Evolutionary conservation across 2,888 invertebrate species (phyloP), one percentile per base, ranked within the genome.

Genomic region (Nowickia ferox): DNA sequence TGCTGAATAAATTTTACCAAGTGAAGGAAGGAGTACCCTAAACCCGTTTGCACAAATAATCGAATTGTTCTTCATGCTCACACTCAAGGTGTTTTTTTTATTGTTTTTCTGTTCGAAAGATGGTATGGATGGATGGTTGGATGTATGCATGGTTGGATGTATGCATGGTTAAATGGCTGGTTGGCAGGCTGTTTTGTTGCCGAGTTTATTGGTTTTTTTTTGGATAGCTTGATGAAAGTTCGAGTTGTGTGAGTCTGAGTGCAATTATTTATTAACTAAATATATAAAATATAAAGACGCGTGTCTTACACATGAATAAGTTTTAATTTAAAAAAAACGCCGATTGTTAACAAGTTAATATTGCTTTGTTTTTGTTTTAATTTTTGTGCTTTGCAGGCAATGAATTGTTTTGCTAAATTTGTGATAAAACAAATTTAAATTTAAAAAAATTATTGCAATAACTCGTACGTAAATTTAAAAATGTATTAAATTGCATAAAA

Each of bases 281-380:
- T 38, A 66, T 13, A 51, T 30, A 57, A 19, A 46, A 71, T 65
- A 51, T n/a, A 22, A 51, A 44, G 44, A 74, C 74, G 59, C 74
- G 55, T 61, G 74, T 61, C 74, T 79, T 79, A 69, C 57, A 74
- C 74, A 42, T 84, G 78, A 74, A 68, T 79, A 84, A 74, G 10
- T 69, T 46, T 72, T 51, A 46, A 66, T 51, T 66, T 72, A 46
- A 11, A 30, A 30, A 30, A 30, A 30, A 30, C 30, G 30, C 6
- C 53, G 63, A 13, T 44, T 44, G 19, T 9, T 51, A 19, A 51
- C 48, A 51, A 63, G 38, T 51, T 46, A 66, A 13, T 38, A 40
- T 19, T 42, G 22, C 11, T n/a, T 75, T 6, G 40, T 46, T 68
- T 57, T 19, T 15, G 2, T n/a, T 55, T 1, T 10, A 17, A 5